Evolutionary conservation across 1,140 invertebrate genomes (phyloP).

Genomic region (Brachionus asplanchnoidis): DNA sequence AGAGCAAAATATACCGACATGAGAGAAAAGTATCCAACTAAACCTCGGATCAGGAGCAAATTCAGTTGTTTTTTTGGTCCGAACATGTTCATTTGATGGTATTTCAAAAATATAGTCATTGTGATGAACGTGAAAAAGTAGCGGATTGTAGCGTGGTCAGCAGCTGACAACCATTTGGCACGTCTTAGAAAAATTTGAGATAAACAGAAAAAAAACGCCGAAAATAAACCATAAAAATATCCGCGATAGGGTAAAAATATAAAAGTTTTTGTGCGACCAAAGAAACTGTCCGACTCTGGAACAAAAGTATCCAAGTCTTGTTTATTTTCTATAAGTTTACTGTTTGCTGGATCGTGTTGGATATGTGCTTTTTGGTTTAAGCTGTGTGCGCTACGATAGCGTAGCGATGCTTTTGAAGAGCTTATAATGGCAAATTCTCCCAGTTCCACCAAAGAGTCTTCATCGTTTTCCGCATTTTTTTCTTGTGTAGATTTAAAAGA

Average conservation of each 20-base stretch:
- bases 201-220: slow-evolving; percentile 12
- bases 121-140: neutral
- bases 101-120: slow-evolving; percentile 16
- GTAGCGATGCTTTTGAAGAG: slow-evolving; percentile 9
- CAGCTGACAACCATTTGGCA: neutral
- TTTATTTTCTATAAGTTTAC: neutral
- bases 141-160: slow-evolving; percentile 23
- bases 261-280: neutral
- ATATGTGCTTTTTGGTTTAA: neutral
- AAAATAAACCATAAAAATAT: slow-evolving; percentile 1
- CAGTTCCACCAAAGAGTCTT: slow-evolving; percentile 18
- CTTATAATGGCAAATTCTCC: slow-evolving; percentile 18
- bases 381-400: neutral
- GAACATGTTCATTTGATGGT: neutral
- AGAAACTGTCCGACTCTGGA: neutral
- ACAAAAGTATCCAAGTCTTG: neutral
- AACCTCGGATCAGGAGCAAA: neutral
- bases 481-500: neutral
- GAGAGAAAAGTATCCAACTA: slow-evolving; percentile 13
- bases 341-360: neutral
- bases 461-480: neutral
- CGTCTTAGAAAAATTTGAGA: slow-evolving; percentile 24
- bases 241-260: neutral
- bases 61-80: neutral
- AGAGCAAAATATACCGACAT: slow-evolving; percentile 37